Base-by-base conservation (phyloP, 35 echinoderm and acorn worm genomes). In the Apostichopus parvimensis region DNA sequence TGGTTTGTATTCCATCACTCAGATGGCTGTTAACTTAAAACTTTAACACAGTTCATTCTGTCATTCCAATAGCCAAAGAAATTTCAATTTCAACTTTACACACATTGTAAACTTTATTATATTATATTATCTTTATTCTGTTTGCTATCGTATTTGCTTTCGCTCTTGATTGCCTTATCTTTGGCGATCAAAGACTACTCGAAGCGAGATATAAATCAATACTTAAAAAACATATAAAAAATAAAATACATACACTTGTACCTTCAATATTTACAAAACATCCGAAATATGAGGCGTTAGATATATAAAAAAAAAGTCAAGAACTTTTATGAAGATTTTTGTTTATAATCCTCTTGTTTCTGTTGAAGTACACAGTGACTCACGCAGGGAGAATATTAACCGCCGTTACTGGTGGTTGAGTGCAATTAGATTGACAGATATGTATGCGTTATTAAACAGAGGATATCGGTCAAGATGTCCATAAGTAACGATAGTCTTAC, bases 371-470 rank as follows among this genome's bases (percentile, higher is more conserved):
- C 34, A 45, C 17, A 75, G 71, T 75, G 71, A 75, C 71, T 75
- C 71, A 75, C 71, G 20, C 17, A 22, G 12, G 14, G 71, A 75
- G 71, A 75, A 75, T 75, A 75, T 75, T 75, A 75, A 75, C 71
- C 71, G 71, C 71, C 71, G 71, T 75, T 75, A 75, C 71, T 75
- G 12, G 15, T 75, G 79, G 56, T 82, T 53, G 20, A 82, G 79
- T 53, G 52, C 79, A 82, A 82, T 82, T 57, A 57, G 56, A 82
- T 53, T 82, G 79, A 82, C 79, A 82, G 79, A 82, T 57, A 57
- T 82, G 52, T 13, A 82, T 82, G 79, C 6, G 79, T 82, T 82
- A 82, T 82, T 82, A 82, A 54, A 82, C 79, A 82, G 34, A 82
- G 10, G 54, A 82, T 82, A 82, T 82, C 79, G 79, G 79, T 82